Conservation (phyloP, 2,888 invertebrate species). For the Dicranocentrus wangi region DNA sequence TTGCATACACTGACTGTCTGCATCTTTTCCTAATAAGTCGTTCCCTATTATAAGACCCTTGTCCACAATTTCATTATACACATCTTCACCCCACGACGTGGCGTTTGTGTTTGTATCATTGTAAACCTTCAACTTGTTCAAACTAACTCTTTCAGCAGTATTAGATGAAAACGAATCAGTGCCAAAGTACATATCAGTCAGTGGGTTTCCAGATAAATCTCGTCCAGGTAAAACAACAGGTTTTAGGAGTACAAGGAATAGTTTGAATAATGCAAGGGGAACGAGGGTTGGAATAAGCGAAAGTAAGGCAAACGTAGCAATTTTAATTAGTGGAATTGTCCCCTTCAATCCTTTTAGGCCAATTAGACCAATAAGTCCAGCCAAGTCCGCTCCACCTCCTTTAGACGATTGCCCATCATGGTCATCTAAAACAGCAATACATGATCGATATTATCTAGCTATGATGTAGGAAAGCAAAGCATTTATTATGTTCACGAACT, state of each 20-base stretch:
- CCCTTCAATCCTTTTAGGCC: constrained; percentile 42
- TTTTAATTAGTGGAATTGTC: constrained; percentile 19
- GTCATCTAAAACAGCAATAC: not conserved
- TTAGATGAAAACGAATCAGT: not conserved
- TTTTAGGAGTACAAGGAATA: constrained; percentile 18
- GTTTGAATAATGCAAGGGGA: constrained; percentile 5
- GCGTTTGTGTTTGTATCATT: not conserved
- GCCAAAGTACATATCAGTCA: not conserved
- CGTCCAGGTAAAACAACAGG: too few species aligned
- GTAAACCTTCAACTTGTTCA: not conserved
- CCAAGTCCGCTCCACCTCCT: constrained; percentile 25
- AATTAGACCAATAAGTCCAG: constrained; percentile 33
- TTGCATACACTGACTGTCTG: constrained; percentile 45
- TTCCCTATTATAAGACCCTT: constrained; percentile 1
- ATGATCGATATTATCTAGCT: not conserved
- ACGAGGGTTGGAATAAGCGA: constrained; percentile 22
- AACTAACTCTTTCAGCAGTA: not conserved
- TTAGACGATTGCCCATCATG: constrained; percentile 16
- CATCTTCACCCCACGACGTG: not conserved
- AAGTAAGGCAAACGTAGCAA: not conserved
- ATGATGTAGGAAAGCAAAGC: not conserved
- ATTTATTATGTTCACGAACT: not conserved
- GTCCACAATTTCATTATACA: not conserved
- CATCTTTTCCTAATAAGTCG: constrained; percentile 14
- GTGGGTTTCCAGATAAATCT: too few species aligned